phyloP scores from a whole-genome alignment of 2,113 vertebrate species.

The Dendrocopos noguchii region DNA sequence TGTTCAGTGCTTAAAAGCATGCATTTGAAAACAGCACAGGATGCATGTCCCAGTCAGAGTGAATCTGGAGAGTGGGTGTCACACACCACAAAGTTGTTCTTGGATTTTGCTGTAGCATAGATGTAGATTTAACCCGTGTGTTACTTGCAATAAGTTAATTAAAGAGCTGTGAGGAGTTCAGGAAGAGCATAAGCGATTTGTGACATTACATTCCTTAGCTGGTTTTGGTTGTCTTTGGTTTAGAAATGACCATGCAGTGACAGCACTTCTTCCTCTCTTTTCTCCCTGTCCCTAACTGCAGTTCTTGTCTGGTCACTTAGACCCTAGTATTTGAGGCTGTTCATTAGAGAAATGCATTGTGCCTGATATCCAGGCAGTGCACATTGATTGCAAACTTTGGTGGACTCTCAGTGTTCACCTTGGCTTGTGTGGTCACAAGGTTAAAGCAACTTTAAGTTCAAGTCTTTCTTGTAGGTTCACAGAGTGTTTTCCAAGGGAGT shows the following conservation, averaged over 20 bases:
- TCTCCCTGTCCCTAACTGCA: neutral
- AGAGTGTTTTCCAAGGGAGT: conserved; percentile 90
- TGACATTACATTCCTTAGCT: neutral
- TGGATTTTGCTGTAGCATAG: neutral
- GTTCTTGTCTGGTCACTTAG: neutral
- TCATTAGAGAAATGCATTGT: neutral
- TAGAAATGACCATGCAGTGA: neutral
- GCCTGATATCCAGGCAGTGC: neutral
- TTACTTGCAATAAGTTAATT: neutral
- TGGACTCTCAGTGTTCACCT: neutral
- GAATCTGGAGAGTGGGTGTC: neutral
- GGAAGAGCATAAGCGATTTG: neutral
- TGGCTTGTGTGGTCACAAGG: neutral
- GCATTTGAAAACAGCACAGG: neutral
- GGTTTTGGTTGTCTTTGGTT: neutral
- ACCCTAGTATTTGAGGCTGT: neutral
- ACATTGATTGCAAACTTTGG: neutral
- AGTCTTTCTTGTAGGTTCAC: conserved; percentile 82
- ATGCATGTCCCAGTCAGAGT: neutral
- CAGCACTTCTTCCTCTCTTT: neutral
- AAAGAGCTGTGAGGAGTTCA: neutral
- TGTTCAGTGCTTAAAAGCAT: neutral
- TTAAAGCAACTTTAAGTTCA: neutral
- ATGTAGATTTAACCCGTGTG: neutral
- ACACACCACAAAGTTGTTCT: fast-evolving